Evolutionary conservation across 2,888 invertebrate species (phyloP).

Genomic region (Megastigmus dorsalis): DNA sequence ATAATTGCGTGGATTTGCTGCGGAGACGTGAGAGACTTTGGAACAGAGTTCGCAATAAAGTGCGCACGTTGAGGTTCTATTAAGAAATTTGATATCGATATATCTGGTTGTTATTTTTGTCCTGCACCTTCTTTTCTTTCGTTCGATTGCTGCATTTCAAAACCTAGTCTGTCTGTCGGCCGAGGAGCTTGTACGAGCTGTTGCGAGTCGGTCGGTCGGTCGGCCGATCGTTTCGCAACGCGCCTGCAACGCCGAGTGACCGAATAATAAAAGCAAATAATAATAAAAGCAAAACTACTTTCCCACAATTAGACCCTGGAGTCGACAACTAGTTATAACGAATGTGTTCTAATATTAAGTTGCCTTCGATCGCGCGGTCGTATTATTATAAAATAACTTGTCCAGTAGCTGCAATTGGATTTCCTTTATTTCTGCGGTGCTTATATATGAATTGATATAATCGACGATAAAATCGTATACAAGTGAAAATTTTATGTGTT

Average conservation of each 20-base stretch:
- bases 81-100: no score
- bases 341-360: neutral
- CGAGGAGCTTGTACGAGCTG: neutral
- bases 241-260: neutral
- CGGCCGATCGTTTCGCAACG: neutral
- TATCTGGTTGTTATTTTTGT: neutral
- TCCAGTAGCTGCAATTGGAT: neutral
- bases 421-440: neutral
- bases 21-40: no score
- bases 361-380: neutral
- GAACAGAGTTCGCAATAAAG: no score
- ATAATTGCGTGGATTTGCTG: no score
- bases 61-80: no score
- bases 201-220: neutral
- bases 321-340: constrained; percentile 11
- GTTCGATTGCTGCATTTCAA: neutral
- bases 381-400: neutral
- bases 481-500: no score
- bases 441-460: no score
- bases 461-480: no score
- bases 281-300: constrained; percentile 10
- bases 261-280: constrained; percentile 1
- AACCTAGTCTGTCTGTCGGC: neutral
- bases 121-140: neutral
- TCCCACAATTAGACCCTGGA: constrained; percentile 31